Conservation (phyloP, 2,888 invertebrate genomes). For the Hirtodrosophila alboralis region DNA sequence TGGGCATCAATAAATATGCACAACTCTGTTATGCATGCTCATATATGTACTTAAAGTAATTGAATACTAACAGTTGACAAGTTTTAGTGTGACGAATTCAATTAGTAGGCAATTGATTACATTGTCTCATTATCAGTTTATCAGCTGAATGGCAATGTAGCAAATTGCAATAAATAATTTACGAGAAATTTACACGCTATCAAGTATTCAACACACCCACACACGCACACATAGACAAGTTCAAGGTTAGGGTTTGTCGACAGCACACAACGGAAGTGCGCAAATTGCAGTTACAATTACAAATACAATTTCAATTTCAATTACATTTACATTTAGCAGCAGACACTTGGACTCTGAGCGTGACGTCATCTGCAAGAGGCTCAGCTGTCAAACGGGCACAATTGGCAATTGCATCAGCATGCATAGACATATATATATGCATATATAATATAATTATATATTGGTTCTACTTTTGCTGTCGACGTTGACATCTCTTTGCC, state of each 20-base stretch:
- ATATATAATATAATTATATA: too few relatives aligned
- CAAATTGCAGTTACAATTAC: constrained; percentile 31
- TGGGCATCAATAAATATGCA: not conserved
- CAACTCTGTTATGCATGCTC: not conserved
- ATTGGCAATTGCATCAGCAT: constrained; percentile 52
- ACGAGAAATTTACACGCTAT: too few relatives aligned
- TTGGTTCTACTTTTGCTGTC: constrained; percentile 24
- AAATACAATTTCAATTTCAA: constrained; percentile 23
- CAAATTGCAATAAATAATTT: constrained; percentile 47
- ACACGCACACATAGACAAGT: not conserved
- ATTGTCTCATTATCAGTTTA: constrained; percentile 30
- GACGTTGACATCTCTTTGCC: constrained; percentile 17
- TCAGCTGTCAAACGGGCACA: constrained; percentile 30
- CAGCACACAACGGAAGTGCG: constrained; percentile 27
- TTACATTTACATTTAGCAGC: constrained; percentile 12
- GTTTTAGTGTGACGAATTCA: constrained; percentile 43
- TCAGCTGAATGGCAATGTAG: constrained; percentile 25
- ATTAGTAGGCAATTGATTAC: constrained; percentile 31
- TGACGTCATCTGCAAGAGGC: constrained; percentile 35
- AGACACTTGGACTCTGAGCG: constrained; percentile 9
- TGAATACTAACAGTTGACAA: constrained; percentile 25
- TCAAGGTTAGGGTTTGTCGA: constrained; percentile 43
- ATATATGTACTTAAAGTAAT: not conserved
- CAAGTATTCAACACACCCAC: too few relatives aligned
- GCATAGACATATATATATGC: too few relatives aligned